Conservation (phyloP, 1,140 invertebrate genomes). For the Orussus abietinus region DNA sequence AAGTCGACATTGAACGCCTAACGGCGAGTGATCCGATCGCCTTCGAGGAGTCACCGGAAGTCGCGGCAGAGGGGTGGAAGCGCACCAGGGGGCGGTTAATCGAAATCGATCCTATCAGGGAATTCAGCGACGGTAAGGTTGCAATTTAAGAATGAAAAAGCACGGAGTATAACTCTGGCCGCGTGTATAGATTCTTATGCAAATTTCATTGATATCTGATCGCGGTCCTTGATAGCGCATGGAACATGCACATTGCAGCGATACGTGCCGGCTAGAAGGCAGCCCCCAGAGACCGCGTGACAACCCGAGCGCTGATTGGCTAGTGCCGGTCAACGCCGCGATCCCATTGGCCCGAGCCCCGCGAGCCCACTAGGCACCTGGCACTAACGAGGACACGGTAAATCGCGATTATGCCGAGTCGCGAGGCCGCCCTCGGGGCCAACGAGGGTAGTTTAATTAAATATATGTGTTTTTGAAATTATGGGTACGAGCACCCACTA, state of each 20-base stretch:
- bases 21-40: too few species aligned
- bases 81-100: too few species aligned
- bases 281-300: slow-evolving; percentile 14
- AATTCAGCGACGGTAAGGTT: too few species aligned
- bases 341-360: slow-evolving; percentile 1
- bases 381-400: slow-evolving; percentile 5
- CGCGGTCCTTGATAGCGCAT: slow-evolving; percentile 33
- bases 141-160: slow-evolving; percentile 24
- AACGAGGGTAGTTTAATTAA: slow-evolving; percentile 9
- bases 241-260: slow-evolving; percentile 34
- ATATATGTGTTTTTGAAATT: slow-evolving; percentile 12
- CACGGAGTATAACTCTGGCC: slow-evolving; percentile 29
- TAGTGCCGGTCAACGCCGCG: not conserved
- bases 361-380: not conserved
- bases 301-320: slow-evolving; percentile 2
- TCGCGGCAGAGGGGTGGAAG: too few species aligned
- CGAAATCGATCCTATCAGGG: too few species aligned
- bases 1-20: too few species aligned
- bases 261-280: slow-evolving; percentile 38
- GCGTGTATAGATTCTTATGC: slow-evolving; percentile 52
- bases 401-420: slow-evolving; percentile 10
- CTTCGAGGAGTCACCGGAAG: too few species aligned
- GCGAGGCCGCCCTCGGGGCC: not conserved
- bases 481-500: slow-evolving; percentile 8
- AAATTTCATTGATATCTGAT: slow-evolving; percentile 52